Percentiles rank a stretch among this genome's conserved stretches.
These are phyloP conservation scores for Taxidea taxus DNA, from an alignment of 2,113 vertebrate species.

Conservation along the genomic window DNA sequence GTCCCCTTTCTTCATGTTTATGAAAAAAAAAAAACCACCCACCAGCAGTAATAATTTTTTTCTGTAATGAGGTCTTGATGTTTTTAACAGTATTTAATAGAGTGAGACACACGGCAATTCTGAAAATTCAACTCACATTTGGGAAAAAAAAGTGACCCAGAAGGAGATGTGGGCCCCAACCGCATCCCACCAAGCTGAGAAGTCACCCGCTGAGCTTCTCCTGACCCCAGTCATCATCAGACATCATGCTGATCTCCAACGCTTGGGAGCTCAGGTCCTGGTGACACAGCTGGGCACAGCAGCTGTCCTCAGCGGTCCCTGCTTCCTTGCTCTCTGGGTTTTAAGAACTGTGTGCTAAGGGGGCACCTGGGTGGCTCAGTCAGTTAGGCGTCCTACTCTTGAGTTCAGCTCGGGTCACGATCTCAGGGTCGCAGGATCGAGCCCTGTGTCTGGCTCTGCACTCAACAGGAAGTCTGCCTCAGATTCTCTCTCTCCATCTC, in stretches of 20 bases:
- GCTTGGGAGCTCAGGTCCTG: background rate
- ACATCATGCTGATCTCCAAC: fast-evolving
- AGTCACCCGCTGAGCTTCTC: background rate
- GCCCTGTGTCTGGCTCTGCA: background rate
- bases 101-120: background rate
- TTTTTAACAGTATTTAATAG: background rate
- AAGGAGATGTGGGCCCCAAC: background rate
- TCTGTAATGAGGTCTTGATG: background rate
- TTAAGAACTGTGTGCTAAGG: background rate
- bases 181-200: background rate
- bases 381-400: background rate
- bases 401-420: background rate
- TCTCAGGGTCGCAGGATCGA: background rate
- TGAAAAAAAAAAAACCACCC: background rate
- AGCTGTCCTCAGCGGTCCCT: fast-evolving
- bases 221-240: background rate
- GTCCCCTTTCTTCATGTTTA: background rate
- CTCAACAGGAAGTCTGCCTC: background rate
- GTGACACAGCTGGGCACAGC: background rate
- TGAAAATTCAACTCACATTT: background rate
- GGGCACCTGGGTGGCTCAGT: background rate
- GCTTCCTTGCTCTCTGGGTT: background rate
- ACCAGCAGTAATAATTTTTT: background rate
- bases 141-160: background rate
- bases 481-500: background rate